Base-by-base conservation (phyloP, 2,888 invertebrate species). In the Terebella lapidaria region DNA sequence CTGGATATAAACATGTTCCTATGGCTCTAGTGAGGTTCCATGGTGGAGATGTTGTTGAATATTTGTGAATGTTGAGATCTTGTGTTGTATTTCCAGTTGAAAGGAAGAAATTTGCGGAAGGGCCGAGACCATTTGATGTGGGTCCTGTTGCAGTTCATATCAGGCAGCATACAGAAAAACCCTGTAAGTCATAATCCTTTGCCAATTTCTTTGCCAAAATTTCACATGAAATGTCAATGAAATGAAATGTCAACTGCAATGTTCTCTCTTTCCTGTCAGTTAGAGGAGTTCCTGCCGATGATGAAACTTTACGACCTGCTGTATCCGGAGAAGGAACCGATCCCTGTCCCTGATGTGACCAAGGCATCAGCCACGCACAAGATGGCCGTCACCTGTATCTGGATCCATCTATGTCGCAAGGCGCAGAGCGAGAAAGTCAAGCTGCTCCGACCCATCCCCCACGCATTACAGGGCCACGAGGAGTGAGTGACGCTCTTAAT, bases 41-140 rank as follows among this genome's bases (percentile, higher is more conserved):
- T n/a, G n/a, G n/a, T n/a, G n/a, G n/a, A n/a, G n/a, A n/a, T n/a
- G n/a, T n/a, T n/a, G n/a, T n/a, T n/a, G n/a, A n/a, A n/a, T n/a
- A n/a, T n/a, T n/a, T n/a, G n/a, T n/a, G n/a, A n/a, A n/a, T n/a
- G n/a, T n/a, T n/a, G n/a, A n/a, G n/a, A n/a, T n/a, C n/a, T n/a
- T n/a, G n/a, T n/a, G n/a, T n/a, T 35, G n/a, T 35, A 10, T 35
- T 27, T 35, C 20, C 61, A 65, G 65, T 27, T 65, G 57, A 64
- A 61, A 27, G 58, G 88, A 4, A 85, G 89, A 68, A 91, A 92
- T 74, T 84, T 94, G 76, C 71, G 74, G 58, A 91, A 92, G 80
- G 94, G 95, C 0, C 84, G 97, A 54, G 96, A 96, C 81, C 94
- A 97, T 73, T 83, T 99, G n/a, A 97, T 99, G 96, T 97, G 97